phyloP scores from a whole-genome alignment of 2,797 vertebrate species.

The Scarus forsteni region DNA sequence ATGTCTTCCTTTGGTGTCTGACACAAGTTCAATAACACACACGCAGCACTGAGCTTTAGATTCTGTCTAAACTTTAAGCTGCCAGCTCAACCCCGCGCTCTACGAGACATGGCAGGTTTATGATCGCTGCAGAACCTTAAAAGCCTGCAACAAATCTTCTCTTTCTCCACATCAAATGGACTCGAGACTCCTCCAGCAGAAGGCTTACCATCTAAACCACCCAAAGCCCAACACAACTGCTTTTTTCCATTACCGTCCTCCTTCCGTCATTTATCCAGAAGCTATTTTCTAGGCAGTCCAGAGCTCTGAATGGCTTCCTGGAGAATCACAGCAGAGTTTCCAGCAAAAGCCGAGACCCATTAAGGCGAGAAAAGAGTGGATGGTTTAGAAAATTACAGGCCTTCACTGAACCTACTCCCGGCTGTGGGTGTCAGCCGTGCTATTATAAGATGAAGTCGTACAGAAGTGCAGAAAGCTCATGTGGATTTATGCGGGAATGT shows the following conservation, averaged over 20 bases:
- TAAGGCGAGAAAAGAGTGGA: conserved; percentile 64
- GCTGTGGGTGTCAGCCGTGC: conserved; percentile 41
- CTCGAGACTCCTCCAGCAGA: conserved; percentile 56
- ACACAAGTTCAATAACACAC: conserved; percentile 44
- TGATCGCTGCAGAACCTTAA: conserved; percentile 53
- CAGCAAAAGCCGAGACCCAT: conserved; percentile 57
- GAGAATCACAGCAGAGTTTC: conserved; percentile 64
- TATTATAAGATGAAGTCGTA: conserved; percentile 51
- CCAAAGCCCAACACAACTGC: conserved; percentile 63
- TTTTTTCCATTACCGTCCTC: conserved; percentile 60
- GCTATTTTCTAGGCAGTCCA: conserved; percentile 73
- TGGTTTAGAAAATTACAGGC: conserved; percentile 71
- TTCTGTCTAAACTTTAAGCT: conserved; percentile 52
- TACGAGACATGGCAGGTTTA: conserved; percentile 59
- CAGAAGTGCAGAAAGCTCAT: conserved; percentile 11
- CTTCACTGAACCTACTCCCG: conserved; percentile 52
- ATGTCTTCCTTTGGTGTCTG: conserved; percentile 19
- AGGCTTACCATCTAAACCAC: conserved; percentile 73
- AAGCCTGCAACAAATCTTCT: conserved; percentile 67
- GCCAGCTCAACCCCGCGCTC: conserved; percentile 28
- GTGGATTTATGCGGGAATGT: conserved; percentile 36
- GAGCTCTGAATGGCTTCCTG: conserved; percentile 64
- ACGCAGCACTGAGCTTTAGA: background rate
- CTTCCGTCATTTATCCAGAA: conserved; percentile 58
- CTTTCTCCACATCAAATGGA: conserved; percentile 67